Evolutionary conservation across 2,113 vertebrate genomes (phyloP).

Genomic region (Muntiacus muntjak): DNA sequence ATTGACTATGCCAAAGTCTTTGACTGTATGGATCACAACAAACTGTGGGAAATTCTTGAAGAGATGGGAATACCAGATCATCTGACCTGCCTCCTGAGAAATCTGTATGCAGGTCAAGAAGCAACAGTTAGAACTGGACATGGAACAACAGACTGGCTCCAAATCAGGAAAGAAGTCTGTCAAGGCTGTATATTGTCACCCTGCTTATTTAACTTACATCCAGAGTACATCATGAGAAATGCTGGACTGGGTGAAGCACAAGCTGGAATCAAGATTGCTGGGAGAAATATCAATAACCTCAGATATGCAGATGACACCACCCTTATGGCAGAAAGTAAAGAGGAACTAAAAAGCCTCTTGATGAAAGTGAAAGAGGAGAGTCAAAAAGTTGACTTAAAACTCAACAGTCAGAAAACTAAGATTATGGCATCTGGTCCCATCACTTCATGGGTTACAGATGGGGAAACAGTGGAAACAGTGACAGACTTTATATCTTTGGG

Average conservation of each 20-base stretch:
- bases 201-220: not conserved
- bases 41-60: not conserved
- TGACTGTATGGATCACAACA: not conserved
- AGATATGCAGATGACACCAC: not conserved
- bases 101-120: not conserved
- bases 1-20: not conserved
- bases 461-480: not conserved
- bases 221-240: not conserved
- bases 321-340: not conserved
- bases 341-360: not conserved
- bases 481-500: not conserved
- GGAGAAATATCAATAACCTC: not conserved
- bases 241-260: not conserved
- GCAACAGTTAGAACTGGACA: not conserved
- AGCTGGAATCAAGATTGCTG: not conserved
- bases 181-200: not conserved
- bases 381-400: not conserved
- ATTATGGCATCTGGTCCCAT: not conserved
- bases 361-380: not conserved
- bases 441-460: not conserved
- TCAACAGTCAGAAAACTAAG: not conserved
- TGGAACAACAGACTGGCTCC: not conserved
- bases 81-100: not conserved
- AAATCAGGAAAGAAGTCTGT: accelerated
- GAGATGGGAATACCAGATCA: not conserved